Percentiles rank a stretch among this genome's conserved stretches.
Conservation (phyloP, 2,113 vertebrate species). For the Daboia siamensis region DNA sequence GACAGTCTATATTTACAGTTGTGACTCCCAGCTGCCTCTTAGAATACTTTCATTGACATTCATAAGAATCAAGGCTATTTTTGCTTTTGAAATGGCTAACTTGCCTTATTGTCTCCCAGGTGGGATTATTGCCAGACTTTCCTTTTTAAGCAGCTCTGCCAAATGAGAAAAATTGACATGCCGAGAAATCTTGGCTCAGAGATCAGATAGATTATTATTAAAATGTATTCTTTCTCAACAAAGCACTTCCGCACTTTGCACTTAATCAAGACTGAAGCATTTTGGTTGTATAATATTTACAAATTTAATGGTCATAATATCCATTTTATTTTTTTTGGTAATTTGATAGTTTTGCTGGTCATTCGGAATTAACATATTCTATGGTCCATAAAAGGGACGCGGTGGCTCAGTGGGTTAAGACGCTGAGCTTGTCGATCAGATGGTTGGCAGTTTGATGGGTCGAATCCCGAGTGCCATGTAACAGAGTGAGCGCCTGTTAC, state of each 20-base stretch:
- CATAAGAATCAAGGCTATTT: conserved; percentile 27
- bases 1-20: neutral
- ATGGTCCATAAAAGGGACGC: conserved; percentile 30
- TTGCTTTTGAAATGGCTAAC: conserved; percentile 47
- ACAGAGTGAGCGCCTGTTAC: too few species aligned
- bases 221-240: conserved; percentile 37
- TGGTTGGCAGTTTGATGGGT: too few species aligned
- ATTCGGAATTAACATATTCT: conserved; percentile 45
- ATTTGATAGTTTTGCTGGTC: conserved; percentile 44
- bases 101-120: conserved; percentile 34
- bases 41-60: conserved; percentile 14
- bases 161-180: conserved; percentile 41
- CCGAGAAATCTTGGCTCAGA: conserved; percentile 51
- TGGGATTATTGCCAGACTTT: conserved; percentile 31
- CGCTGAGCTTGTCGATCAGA: too few species aligned
- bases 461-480: too few species aligned
- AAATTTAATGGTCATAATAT: conserved; percentile 15
- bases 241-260: conserved; percentile 31
- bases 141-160: conserved; percentile 41
- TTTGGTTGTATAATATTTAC: conserved; percentile 30
- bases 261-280: conserved; percentile 32
- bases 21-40: conserved; percentile 3
- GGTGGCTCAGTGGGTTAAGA: too few species aligned
- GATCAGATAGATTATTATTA: conserved; percentile 51
- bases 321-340: neutral